Percentiles rank a stretch among this genome's conserved stretches.
These are phyloP conservation scores for Sanderia malayensis DNA, from an alignment of 30 jellyfish, hydroid and myxozoan genomes.

Conservation along the genomic window DNA sequence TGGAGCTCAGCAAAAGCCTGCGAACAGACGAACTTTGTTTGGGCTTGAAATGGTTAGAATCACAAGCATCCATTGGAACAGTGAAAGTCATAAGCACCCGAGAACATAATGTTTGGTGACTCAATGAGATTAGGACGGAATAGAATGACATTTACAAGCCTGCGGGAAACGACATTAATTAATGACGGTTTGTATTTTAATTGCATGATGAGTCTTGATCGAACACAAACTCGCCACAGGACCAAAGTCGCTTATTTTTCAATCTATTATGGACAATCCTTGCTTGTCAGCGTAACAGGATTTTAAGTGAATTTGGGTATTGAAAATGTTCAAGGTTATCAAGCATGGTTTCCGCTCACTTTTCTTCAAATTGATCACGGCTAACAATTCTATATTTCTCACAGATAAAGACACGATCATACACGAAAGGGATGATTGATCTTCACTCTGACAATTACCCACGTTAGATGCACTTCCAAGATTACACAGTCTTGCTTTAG, in stretches of 20 bases:
- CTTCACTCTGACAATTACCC: too few species aligned
- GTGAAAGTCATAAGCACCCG: neutral
- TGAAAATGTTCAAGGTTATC: neutral
- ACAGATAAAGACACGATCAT: too few species aligned
- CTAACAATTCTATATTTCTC: neutral
- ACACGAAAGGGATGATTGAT: too few species aligned
- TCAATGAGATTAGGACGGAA: neutral
- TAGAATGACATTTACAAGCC: neutral
- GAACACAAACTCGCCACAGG: conserved; percentile 1
- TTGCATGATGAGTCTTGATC: conserved; percentile 1
- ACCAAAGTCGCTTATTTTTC: neutral
- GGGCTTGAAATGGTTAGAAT: too few species aligned
- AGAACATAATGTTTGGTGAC: neutral
- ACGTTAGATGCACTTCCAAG: neutral
- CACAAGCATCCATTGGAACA: too few species aligned
- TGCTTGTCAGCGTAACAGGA: neutral
- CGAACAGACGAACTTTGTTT: too few species aligned
- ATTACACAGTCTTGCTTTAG: neutral
- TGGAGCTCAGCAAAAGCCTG: too few species aligned
- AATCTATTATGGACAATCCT: neutral
- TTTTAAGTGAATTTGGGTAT: neutral
- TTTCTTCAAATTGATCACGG: neutral
- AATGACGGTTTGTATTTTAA: conserved; percentile 1
- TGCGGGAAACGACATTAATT: conserved; percentile 6
- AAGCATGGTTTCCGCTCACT: neutral